A percentile compares a stretch with the other conserved stretches of the same genome.
phyloP scores from a whole-genome alignment of 2,888 invertebrate genomes.

The Idaea straminata region DNA sequence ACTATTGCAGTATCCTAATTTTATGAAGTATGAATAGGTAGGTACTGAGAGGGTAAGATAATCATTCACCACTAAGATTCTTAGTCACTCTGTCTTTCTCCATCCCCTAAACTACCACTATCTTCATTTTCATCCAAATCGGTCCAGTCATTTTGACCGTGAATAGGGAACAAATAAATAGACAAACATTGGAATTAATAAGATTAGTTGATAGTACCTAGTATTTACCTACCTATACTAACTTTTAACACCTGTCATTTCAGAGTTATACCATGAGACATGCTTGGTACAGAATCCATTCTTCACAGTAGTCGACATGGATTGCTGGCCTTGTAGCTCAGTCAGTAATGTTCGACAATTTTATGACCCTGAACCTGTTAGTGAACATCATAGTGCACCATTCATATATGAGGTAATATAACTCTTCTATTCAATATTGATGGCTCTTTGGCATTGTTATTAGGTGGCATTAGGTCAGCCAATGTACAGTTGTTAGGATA shows the following conservation, averaged over 20 bases:
- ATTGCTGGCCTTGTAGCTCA: constrained; percentile 90
- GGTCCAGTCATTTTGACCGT: too few species aligned
- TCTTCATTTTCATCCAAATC: too few species aligned
- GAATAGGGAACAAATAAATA: too few species aligned
- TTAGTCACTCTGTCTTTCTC: too few species aligned
- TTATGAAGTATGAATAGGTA: too few species aligned
- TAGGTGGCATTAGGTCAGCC: too few species aligned
- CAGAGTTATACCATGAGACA: constrained; percentile 91
- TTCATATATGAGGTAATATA: constrained; percentile 77
- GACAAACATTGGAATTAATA: too few species aligned
- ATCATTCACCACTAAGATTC: too few species aligned
- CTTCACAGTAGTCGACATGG: constrained; percentile 89
- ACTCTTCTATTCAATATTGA: constrained; percentile 3
- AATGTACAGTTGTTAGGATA: background rate
- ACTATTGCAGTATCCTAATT: too few species aligned
- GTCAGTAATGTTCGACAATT: constrained; percentile 85
- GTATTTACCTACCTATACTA: background rate
- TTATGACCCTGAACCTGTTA: constrained; percentile 70
- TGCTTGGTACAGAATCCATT: constrained; percentile 92
- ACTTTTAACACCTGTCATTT: constrained; percentile 36
- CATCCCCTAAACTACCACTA: too few species aligned
- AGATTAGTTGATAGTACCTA: too few species aligned
- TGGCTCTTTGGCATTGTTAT: background rate
- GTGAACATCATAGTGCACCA: constrained; percentile 63
- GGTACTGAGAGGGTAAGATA: too few species aligned